These are phyloP conservation scores for Drosophila tanythrix DNA, from an alignment of 2,888 invertebrate genomes.

Conservation along the genomic window DNA sequence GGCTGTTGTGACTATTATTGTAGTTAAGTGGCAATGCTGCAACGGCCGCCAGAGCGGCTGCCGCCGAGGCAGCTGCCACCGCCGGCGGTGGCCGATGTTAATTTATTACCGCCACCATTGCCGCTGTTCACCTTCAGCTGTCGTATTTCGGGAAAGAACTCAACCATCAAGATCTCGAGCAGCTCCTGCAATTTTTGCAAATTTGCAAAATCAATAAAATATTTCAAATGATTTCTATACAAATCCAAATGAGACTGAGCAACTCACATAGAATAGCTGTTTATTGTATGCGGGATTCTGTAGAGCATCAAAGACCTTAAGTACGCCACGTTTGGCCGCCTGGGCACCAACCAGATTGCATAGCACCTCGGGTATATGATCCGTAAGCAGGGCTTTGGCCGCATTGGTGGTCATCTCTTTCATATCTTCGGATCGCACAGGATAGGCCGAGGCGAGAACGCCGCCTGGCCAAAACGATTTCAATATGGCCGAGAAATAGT, in stretches of 20 bases:
- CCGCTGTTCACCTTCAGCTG: constrained; percentile 84
- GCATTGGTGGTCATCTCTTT: constrained; percentile 89
- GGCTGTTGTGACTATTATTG: constrained; percentile 43
- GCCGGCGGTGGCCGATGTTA: constrained; percentile 62
- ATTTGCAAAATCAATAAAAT: not conserved
- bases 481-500: constrained; percentile 92
- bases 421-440: constrained; percentile 87
- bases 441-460: constrained; percentile 86
- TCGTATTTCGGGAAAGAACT: constrained; percentile 90
- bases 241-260: no score
- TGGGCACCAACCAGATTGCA: constrained; percentile 94
- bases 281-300: constrained; percentile 95
- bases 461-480: constrained; percentile 97
- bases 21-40: constrained; percentile 61
- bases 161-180: constrained; percentile 88
- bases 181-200: constrained; percentile 86
- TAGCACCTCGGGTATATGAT: constrained; percentile 91
- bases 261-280: constrained; percentile 93
- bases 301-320: constrained; percentile 93
- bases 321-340: constrained; percentile 92
- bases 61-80: constrained; percentile 63
- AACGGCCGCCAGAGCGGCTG: constrained; percentile 66
- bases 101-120: constrained; percentile 47
- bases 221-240: not conserved
- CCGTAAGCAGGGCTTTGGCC: constrained; percentile 87